Evolutionary conservation across 1,140 invertebrate genomes (phyloP).

Genomic region (Scaptomyza hsui): DNA sequence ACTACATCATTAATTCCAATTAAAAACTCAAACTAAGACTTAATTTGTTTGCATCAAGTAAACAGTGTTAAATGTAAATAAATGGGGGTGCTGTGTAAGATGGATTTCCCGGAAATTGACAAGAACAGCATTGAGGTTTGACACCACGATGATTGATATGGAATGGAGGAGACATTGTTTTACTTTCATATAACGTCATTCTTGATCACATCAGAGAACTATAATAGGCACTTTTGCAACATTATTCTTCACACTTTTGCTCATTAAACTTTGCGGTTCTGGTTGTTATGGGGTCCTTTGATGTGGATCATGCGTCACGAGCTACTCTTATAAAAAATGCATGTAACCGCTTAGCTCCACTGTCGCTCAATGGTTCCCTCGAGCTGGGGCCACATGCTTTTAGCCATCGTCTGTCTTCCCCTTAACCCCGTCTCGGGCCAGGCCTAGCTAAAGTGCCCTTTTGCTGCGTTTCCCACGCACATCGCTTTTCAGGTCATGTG

Average conservation of each 20-base stretch:
- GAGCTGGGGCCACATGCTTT: constrained; percentile 6
- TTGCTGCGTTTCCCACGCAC: constrained; percentile 44
- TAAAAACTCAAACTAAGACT: not conserved
- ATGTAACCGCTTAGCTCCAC: constrained; percentile 50
- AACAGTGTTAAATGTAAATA: too few species aligned
- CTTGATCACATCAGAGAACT: too few species aligned
- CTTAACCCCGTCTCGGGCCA: not conserved
- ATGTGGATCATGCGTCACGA: constrained; percentile 26
- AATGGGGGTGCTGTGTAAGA: not conserved
- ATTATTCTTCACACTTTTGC: constrained; percentile 11
- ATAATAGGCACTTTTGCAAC: too few species aligned
- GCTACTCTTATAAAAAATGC: constrained; percentile 46
- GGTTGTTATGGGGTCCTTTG: not conserved
- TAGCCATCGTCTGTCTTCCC: too few species aligned
- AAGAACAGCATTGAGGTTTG: too few species aligned
- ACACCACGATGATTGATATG: too few species aligned
- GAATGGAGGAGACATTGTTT: too few species aligned
- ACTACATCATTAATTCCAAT: not conserved
- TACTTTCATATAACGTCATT: too few species aligned
- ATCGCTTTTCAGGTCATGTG: constrained; percentile 46
- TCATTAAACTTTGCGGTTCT: constrained; percentile 27
- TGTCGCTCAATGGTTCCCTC: constrained; percentile 22
- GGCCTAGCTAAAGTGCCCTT: constrained; percentile 32
- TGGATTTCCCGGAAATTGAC: too few species aligned
- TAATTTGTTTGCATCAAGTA: too few species aligned